Conservation (phyloP, 1,140 invertebrate genomes). For the Eulimnadia texana region DNA sequence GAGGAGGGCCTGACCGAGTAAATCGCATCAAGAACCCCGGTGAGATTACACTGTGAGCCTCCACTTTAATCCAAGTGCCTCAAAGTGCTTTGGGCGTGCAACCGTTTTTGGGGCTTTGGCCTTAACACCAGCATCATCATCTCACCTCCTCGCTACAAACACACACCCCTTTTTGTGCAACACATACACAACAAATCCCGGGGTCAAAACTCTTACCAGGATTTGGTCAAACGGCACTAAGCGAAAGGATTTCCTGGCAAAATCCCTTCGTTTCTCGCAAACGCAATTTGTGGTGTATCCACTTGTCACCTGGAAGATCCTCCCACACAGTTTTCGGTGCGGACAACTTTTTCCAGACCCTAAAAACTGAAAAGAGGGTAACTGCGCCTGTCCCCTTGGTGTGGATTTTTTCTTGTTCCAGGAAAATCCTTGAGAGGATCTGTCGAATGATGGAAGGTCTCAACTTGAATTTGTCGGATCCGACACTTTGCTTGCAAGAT, state of each 20-base stretch:
- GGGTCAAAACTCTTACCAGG: not conserved
- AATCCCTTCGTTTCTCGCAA: not conserved
- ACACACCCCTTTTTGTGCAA: no score
- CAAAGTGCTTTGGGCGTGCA: not conserved
- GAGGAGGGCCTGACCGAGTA: not conserved
- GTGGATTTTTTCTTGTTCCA: not conserved
- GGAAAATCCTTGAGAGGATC: not conserved
- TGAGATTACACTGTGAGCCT: not conserved
- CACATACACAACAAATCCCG: not conserved
- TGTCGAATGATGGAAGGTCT: slow-evolving; percentile 10
- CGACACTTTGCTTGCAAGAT: slow-evolving; percentile 11
- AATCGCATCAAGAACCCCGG: not conserved
- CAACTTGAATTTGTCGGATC: slow-evolving; percentile 12
- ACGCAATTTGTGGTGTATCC: not conserved
- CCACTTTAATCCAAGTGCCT: not conserved
- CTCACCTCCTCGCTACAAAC: not conserved
- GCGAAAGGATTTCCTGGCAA: not conserved
- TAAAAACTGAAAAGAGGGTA: not conserved
- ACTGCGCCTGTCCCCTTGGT: not conserved
- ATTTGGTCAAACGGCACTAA: not conserved
- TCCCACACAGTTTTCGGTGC: not conserved
- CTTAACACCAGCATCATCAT: no score
- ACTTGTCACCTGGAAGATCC: not conserved
- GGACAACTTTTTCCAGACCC: not conserved
- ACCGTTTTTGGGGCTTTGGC: no score